Base-by-base conservation (phyloP, 2,113 vertebrate genomes). In the Pedionomus torquatus region DNA sequence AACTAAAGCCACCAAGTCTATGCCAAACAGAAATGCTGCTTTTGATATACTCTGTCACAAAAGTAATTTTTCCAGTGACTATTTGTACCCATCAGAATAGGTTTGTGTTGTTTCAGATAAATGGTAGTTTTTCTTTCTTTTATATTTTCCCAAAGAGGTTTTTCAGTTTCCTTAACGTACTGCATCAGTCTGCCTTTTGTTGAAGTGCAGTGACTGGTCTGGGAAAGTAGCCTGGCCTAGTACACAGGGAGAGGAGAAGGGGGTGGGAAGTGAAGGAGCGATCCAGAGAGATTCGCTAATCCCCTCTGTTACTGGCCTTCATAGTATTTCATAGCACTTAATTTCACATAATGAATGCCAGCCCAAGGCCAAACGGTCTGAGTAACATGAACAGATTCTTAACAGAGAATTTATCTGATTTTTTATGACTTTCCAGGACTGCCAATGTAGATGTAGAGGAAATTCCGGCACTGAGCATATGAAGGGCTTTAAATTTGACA, bases 381-480 rank as follows among this genome's bases (percentile, higher is more conserved):
- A 85, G 75, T 52, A 69, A 88, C 26, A 87, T 4, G 80, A 88
- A 86, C 78, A 31, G 74, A 65, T 93, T 30, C 77, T 87, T 57
- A 79, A 75, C 58, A 78, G 85, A 91, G 58, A 76, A 76, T 81
- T 87, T 87, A 54, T 79, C 60, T 54, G 51, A 54, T 30, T 30
- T 93, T 97, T 98, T 95, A 87, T 83, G 84, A 82, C 95, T 87
- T 93, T 79, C 54, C 23, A 60, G 79, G 83, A 72, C 52, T 83
- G 87, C 25, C 20, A 68, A 14, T 68, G 86, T 49, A 72, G 88
- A 91, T 74, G 71, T 91, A 94, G 90, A 84, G 96, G 96, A 96
- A 96, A 97, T 63, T n/a, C 35, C 65, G 49, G 35, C 24, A 37
- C 79, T 84, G 71, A 89, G 54, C 44, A 31, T 71, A 11, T 35